phyloP scores from a whole-genome alignment of 2,113 vertebrate genomes.

The Cephalopholis sonnerati region DNA sequence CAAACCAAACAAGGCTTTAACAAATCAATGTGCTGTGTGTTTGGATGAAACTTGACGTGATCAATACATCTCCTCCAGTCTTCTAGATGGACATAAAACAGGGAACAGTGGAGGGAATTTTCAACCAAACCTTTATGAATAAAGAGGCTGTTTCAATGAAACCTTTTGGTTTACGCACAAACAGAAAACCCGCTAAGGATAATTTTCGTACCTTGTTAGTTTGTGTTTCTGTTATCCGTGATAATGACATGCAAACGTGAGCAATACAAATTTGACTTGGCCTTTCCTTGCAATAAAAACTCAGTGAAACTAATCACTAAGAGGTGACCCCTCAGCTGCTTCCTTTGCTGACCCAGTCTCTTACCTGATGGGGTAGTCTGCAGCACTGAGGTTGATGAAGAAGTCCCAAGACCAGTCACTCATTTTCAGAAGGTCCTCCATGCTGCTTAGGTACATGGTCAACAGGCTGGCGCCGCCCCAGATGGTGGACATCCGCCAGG shows the following conservation, averaged over 20 bases:
- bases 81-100: not conserved
- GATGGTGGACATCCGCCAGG: slow-evolving; percentile 98
- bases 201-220: not conserved
- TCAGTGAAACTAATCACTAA: no score
- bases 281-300: not conserved
- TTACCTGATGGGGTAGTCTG: slow-evolving; percentile 97
- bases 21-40: slow-evolving; percentile 34
- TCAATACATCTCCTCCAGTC: not conserved
- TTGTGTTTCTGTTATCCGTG: not conserved
- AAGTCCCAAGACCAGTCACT: slow-evolving; percentile 98
- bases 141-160: not conserved
- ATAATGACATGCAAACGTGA: not conserved
- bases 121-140: not conserved
- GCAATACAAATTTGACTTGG: not conserved
- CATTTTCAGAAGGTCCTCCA: slow-evolving; percentile 96
- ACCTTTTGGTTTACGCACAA: not conserved
- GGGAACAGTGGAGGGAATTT: not conserved
- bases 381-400: slow-evolving; percentile 99
- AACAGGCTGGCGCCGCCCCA: slow-evolving; percentile 98
- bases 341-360: not conserved
- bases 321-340: no score
- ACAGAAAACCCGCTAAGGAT: not conserved
- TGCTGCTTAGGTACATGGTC: slow-evolving; percentile 94
- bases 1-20: slow-evolving; percentile 43
- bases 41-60: slow-evolving; percentile 1